Conservation (phyloP, 2,888 invertebrate species). For the Stenodera caucasica region DNA sequence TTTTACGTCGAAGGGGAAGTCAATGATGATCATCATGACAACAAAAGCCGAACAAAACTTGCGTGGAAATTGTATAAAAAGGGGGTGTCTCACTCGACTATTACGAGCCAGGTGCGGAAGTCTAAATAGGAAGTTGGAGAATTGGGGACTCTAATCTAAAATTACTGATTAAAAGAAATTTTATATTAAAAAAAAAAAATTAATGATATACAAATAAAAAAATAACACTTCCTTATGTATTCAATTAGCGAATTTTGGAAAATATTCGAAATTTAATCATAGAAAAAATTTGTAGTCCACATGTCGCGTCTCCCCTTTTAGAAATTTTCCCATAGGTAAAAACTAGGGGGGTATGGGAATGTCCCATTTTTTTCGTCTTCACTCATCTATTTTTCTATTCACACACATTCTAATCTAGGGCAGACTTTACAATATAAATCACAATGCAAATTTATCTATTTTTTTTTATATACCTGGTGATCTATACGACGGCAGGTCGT, state of each 20-base stretch:
- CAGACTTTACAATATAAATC: slow-evolving; percentile 21
- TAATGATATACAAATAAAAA: too few species aligned
- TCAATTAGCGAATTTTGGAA: too few species aligned
- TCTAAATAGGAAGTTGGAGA: slow-evolving; percentile 4
- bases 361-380: slow-evolving; percentile 34
- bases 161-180: slow-evolving; percentile 1
- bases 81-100: slow-evolving; percentile 9
- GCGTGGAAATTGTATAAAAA: slow-evolving; percentile 8
- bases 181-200: too few species aligned
- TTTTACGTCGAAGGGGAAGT: not conserved
- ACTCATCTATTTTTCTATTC: slow-evolving; percentile 3
- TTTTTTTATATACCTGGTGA: slow-evolving; percentile 13
- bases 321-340: slow-evolving; percentile 30
- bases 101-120: slow-evolving; percentile 12
- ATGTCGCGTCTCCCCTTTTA: slow-evolving; percentile 13
- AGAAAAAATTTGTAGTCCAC: too few species aligned
- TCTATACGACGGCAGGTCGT: slow-evolving; percentile 24
- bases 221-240: too few species aligned
- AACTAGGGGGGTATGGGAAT: slow-evolving; percentile 30
- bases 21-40: slow-evolving; percentile 3
- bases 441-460: slow-evolving; percentile 35
- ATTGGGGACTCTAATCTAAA: not conserved
- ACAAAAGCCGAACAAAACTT: slow-evolving; percentile 11
- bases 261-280: too few species aligned
- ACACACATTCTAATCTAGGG: slow-evolving; percentile 10